Evolutionary conservation across 2,797 vertebrate genomes (phyloP).

Genomic region (Chromis chromis): DNA sequence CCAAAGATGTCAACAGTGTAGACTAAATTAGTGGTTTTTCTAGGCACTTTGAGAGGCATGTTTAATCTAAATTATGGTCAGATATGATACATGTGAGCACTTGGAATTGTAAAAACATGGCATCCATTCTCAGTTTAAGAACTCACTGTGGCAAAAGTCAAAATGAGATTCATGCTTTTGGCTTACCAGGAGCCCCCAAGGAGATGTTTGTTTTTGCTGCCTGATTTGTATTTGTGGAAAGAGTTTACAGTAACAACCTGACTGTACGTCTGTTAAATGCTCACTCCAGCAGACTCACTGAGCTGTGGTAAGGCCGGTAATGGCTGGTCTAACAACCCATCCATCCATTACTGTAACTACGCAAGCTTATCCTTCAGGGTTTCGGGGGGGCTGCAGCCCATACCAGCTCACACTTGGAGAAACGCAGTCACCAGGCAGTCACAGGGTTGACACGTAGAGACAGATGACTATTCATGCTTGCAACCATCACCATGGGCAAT

Average conservation of each 20-base stretch:
- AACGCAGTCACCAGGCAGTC: neutral
- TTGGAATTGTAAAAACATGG: neutral
- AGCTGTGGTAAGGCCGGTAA: constrained; percentile 57
- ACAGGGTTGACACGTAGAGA: neutral
- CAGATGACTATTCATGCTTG: constrained; percentile 2
- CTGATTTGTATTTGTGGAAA: constrained; percentile 43
- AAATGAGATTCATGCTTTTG: constrained; percentile 1
- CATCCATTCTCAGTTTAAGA: neutral
- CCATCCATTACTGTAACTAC: constrained; percentile 19
- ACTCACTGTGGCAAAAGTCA: neutral
- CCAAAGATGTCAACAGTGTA: neutral
- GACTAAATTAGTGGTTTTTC: neutral
- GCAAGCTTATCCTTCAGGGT: neutral
- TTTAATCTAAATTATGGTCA: neutral
- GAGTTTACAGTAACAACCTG: constrained; percentile 33
- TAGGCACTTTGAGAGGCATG: neutral
- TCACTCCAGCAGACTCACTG: constrained; percentile 35
- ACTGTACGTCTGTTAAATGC: constrained; percentile 31
- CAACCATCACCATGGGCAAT: neutral
- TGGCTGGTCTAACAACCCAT: constrained; percentile 34
- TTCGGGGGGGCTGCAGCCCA: neutral
- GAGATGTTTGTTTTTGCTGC: constrained; percentile 24
- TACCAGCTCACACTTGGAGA: neutral
- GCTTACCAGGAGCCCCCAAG: neutral
- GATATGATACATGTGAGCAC: neutral